Conservation (phyloP, 1,140 invertebrate species). For the Drosophila sturtevanti region DNA sequence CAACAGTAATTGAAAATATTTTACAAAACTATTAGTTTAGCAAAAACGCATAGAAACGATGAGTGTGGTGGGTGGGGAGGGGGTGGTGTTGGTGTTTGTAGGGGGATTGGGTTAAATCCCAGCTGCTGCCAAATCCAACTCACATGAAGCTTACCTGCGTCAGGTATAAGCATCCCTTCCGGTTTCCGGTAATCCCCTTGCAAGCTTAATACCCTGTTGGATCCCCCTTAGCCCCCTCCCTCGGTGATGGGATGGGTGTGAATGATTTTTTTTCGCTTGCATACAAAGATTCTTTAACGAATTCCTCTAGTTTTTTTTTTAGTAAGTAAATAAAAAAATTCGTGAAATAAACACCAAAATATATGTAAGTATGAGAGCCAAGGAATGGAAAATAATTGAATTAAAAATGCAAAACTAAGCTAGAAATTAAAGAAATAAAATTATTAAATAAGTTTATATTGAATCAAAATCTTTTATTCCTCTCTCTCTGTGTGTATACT, state of each 20-base stretch:
- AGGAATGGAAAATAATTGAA: too few species aligned
- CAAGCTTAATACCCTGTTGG: not conserved
- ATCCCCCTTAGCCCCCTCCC: too few species aligned
- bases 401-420: too few species aligned
- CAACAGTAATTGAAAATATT: slow-evolving; percentile 78
- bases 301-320: too few species aligned
- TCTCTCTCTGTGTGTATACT: not conserved
- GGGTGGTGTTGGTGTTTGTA: not conserved
- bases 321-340: too few species aligned
- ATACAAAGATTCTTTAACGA: too few species aligned
- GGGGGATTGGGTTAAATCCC: not conserved
- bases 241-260: not conserved
- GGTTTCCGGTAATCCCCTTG: slow-evolving; percentile 52
- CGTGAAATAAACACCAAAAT: too few species aligned
- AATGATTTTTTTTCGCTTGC: too few species aligned
- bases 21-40: slow-evolving; percentile 71
- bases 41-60: slow-evolving; percentile 20
- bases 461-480: not conserved
- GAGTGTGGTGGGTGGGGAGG: too few species aligned
- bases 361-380: too few species aligned
- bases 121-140: slow-evolving; percentile 21
- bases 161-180: slow-evolving; percentile 56
- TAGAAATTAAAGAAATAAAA: too few species aligned
- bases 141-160: slow-evolving; percentile 37
- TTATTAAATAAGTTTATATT: not conserved